Conservation (phyloP, 2,113 vertebrate genomes). For the Tylochromis polylepis region DNA sequence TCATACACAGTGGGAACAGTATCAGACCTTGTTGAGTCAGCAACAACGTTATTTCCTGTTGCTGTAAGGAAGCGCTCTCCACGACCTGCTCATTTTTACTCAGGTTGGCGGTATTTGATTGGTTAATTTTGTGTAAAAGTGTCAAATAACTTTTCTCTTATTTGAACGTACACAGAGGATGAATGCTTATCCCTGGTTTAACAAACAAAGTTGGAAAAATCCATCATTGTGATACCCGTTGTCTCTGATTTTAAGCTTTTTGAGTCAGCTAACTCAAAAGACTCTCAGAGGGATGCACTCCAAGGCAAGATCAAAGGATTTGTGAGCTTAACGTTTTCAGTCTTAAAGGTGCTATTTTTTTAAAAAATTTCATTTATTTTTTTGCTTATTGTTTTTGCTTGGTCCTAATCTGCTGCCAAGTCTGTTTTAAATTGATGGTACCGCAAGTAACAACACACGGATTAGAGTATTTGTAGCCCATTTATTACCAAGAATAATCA, state of each 20-base stretch:
- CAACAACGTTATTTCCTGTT: not conserved
- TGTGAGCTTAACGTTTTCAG: not conserved
- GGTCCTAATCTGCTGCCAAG: not conserved
- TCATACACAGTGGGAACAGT: not conserved
- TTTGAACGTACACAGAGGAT: not conserved
- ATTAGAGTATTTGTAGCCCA: not conserved
- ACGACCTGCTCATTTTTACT: not conserved
- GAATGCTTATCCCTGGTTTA: not conserved
- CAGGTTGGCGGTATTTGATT: not conserved
- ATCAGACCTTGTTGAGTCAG: not conserved
- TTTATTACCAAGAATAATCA: not conserved
- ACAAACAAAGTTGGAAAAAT: too few relatives aligned
- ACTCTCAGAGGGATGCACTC: not conserved
- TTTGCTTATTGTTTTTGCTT: not conserved
- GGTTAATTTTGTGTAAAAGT: not conserved
- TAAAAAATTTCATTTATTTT: not conserved
- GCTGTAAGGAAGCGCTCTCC: not conserved
- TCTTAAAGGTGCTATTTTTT: not conserved
- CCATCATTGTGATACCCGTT: not conserved
- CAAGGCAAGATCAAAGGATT: not conserved
- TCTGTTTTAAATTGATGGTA: not conserved
- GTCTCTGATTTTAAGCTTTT: not conserved
- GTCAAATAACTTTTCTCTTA: not conserved
- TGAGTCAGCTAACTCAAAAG: not conserved
- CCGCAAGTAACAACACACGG: not conserved